Evolutionary conservation across 2,797 vertebrate species (phyloP).

Genomic region (Sternarchorhynchus goeldii): DNA sequence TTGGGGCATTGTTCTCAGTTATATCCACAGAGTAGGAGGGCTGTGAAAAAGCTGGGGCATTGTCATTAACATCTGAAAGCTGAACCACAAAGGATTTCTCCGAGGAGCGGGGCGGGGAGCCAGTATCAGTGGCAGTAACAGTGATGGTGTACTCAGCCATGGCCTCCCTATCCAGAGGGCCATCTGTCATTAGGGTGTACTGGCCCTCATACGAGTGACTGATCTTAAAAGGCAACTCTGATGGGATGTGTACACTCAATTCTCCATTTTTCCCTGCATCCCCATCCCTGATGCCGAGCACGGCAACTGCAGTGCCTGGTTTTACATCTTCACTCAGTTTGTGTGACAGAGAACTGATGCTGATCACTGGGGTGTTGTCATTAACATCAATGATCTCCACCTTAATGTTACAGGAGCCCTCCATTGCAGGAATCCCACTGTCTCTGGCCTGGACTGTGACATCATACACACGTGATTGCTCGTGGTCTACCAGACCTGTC

Average conservation of each 20-base stretch:
- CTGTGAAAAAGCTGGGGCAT: conserved; percentile 77
- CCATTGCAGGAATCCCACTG: conserved; percentile 76
- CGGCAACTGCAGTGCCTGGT: conserved; percentile 74
- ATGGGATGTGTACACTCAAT: conserved; percentile 72
- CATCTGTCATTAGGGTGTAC: conserved; percentile 75
- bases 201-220: conserved; percentile 77
- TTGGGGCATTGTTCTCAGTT: conserved; percentile 78
- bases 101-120: conserved; percentile 72
- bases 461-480: conserved; percentile 74
- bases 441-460: conserved; percentile 78
- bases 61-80: conserved; percentile 85
- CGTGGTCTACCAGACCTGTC: conserved; percentile 73
- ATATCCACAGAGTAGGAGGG: conserved; percentile 77
- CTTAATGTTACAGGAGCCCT: conserved; percentile 77
- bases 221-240: conserved; percentile 71
- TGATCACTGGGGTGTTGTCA: conserved; percentile 78
- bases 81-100: conserved; percentile 73
- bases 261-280: conserved; percentile 77
- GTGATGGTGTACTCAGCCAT: conserved; percentile 72
- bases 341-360: conserved; percentile 73
- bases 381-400: conserved; percentile 79
- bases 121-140: conserved; percentile 75
- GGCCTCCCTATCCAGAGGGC: conserved; percentile 75
- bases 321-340: conserved; percentile 74
- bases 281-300: conserved; percentile 77